These are phyloP conservation scores for Anastrepha obliqua DNA, from an alignment of 1,140 invertebrate species.

Conservation along the genomic window DNA sequence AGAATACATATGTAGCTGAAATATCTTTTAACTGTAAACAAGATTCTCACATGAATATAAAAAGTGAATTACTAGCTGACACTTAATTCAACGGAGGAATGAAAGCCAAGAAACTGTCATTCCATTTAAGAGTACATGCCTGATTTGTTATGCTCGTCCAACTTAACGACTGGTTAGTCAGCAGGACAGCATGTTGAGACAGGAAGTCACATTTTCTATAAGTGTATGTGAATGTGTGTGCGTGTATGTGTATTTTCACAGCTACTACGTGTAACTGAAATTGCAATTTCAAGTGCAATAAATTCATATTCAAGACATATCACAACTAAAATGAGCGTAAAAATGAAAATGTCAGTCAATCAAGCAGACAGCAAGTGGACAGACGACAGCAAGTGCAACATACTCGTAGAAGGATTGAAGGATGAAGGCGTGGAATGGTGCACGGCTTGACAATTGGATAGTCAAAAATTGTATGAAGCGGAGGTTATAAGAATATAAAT, in stretches of 20 bases:
- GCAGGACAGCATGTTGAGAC: constrained; percentile 15
- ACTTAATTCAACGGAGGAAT: background rate
- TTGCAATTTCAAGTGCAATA: constrained; percentile 53
- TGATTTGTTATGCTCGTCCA: constrained; percentile 47
- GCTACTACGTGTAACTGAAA: constrained; percentile 21
- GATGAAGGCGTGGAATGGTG: background rate
- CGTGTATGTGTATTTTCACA: no score
- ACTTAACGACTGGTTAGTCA: constrained; percentile 38
- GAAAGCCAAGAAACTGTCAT: background rate
- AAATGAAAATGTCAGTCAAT: constrained; percentile 55
- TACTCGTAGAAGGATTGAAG: background rate
- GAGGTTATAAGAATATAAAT: background rate
- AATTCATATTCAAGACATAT: constrained; percentile 54
- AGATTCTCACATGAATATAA: no score
- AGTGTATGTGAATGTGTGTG: background rate
- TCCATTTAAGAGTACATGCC: background rate
- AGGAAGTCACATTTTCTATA: constrained; percentile 41
- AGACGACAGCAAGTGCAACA: constrained; percentile 5
- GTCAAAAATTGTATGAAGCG: background rate
- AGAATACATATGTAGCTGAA: no score
- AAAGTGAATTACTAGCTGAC: background rate
- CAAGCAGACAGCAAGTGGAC: constrained; percentile 43
- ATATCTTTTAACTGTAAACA: no score
- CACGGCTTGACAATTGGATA: background rate
- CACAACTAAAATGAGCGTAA: constrained; percentile 55